Evolutionary conservation across 64 coral and sea anemone species (phyloP).

Genomic region (Dendronephthya gigantea): DNA sequence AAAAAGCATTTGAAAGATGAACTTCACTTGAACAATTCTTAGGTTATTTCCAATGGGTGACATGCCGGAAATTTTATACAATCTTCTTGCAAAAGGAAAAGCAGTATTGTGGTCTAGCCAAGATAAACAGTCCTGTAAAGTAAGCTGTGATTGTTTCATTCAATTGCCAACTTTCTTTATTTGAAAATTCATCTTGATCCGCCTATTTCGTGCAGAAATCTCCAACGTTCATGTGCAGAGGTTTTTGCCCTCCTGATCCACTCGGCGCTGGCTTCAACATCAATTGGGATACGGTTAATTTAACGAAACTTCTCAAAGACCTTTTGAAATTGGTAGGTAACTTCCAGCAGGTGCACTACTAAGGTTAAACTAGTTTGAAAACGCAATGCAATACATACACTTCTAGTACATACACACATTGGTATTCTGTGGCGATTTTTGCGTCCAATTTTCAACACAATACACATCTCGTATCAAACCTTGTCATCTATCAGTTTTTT

Average conservation of each 20-base stretch:
- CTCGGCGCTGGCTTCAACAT: slow-evolving; percentile 96
- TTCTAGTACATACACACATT: no score
- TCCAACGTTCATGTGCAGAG: slow-evolving; percentile 82
- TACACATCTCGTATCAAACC: background rate
- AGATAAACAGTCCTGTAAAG: slow-evolving; percentile 76
- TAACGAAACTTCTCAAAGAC: slow-evolving; percentile 51
- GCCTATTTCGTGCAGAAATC: slow-evolving; percentile 45
- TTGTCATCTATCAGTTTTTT: background rate
- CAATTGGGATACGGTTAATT: slow-evolving; percentile 60
- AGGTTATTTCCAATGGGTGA: slow-evolving; percentile 95
- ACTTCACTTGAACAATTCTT: slow-evolving; percentile 9
- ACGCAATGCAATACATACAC: no score
- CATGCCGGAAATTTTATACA: slow-evolving; percentile 88
- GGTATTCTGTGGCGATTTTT: background rate
- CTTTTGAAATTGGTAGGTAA: background rate
- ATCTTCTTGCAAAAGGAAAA: slow-evolving; percentile 80
- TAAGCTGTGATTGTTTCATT: slow-evolving; percentile 25
- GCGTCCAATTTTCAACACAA: background rate
- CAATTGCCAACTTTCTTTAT: background rate
- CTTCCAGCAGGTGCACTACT: background rate
- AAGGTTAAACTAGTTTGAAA: no score
- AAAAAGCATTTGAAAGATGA: background rate
- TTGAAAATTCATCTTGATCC: background rate
- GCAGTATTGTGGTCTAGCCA: slow-evolving; percentile 98
- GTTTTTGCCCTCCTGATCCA: slow-evolving; percentile 94